Conservation (phyloP, 1,140 invertebrate genomes). For the Apocrypta bakeri region DNA sequence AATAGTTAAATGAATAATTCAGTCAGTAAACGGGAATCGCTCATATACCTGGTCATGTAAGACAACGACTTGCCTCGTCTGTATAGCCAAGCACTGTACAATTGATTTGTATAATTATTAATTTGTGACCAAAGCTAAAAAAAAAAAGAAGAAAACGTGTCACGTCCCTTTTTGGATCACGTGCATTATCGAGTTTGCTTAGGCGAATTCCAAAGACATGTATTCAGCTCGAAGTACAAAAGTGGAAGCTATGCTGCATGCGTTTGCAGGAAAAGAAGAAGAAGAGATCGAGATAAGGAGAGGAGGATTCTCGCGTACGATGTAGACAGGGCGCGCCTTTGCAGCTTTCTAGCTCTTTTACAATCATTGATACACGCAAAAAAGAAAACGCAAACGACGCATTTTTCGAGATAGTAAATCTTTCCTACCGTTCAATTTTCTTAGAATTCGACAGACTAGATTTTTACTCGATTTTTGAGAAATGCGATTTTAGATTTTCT, state of each 20-base stretch:
- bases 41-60: background rate
- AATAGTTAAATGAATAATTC: background rate
- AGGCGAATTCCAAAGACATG: constrained; percentile 5
- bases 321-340: background rate
- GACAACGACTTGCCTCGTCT: background rate
- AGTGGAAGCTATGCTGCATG: background rate
- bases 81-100: background rate
- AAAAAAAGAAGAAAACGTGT: background rate
- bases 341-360: constrained; percentile 28
- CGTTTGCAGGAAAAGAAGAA: background rate
- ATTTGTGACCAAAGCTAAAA: background rate
- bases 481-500: constrained; percentile 26
- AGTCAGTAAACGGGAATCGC: too few species aligned
- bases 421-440: constrained; percentile 35
- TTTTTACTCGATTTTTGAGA: constrained; percentile 25
- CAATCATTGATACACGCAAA: constrained; percentile 5
- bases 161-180: background rate
- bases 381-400: background rate
- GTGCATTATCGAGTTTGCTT: background rate
- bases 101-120: background rate
- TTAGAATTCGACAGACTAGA: constrained; percentile 19
- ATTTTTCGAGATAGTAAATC: constrained; percentile 10
- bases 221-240: background rate
- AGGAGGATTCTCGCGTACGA: background rate
- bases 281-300: background rate